Conservation (phyloP, 2,888 invertebrate genomes). For the Tenodera sinensis region DNA sequence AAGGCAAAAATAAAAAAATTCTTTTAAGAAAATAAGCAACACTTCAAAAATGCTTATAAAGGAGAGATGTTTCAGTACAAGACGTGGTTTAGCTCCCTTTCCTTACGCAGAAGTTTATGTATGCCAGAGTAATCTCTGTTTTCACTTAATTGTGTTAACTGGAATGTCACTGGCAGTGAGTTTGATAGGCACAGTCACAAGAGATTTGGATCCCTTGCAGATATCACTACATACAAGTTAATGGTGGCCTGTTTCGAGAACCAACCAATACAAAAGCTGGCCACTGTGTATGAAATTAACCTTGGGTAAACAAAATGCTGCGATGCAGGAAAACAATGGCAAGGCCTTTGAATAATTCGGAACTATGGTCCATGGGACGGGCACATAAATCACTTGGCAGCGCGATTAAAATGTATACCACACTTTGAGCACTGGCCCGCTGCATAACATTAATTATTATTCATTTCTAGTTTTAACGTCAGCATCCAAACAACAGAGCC, state of each 20-base stretch:
- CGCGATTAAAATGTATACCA: not conserved
- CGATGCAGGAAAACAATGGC: not conserved
- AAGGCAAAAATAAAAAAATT: no score
- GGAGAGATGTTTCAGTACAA: no score
- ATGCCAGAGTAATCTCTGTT: no score
- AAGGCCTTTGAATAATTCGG: not conserved
- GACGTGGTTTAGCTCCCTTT: no score
- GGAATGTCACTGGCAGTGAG: no score
- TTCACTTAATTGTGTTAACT: no score
- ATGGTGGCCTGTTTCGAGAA: not conserved
- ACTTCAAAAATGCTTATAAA: no score
- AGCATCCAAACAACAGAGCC: not conserved
- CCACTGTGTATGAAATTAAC: not conserved
- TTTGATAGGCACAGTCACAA: not conserved
- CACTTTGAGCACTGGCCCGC: not conserved
- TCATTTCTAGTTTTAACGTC: not conserved
- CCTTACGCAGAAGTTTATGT: no score
- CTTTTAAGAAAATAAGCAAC: no score
- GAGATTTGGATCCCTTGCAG: not conserved
- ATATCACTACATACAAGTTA: not conserved
- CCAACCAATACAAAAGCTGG: not conserved
- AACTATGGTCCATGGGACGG: not conserved
- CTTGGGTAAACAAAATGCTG: not conserved
- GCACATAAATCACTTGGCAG: not conserved
- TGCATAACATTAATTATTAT: not conserved